A percentile compares a stretch with the other conserved stretches of the same genome.
Conservation (phyloP, 92 coral and sea anemone genomes). For the Epizoanthus ramosus region DNA sequence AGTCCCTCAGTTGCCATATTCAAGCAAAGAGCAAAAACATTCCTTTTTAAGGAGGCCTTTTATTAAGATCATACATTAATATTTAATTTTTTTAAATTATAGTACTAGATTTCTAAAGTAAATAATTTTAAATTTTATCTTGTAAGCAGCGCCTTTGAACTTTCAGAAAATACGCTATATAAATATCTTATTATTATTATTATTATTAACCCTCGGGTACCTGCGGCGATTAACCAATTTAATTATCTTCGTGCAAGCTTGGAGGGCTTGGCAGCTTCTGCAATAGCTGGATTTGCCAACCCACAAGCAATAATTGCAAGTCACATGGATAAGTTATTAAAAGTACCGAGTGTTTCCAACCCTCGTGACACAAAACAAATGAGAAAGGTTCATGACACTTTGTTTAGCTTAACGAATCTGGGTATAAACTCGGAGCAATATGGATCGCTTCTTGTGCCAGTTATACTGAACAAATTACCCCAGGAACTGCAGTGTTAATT, state of each 20-base stretch:
- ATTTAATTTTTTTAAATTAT: too few relatives aligned
- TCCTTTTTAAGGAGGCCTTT: too few relatives aligned
- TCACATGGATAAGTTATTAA: constrained; percentile 2
- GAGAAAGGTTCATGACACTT: neutral
- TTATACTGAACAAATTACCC: constrained; percentile 50
- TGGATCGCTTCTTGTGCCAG: constrained; percentile 43
- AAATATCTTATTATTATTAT: too few relatives aligned
- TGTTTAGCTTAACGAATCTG: constrained; percentile 24
- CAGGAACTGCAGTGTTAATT: constrained; percentile 43
- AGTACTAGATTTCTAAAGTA: too few relatives aligned
- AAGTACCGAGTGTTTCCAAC: neutral
- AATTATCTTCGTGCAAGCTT: neutral
- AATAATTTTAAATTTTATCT: too few relatives aligned
- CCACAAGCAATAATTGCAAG: neutral
- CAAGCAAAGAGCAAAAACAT: too few relatives aligned
- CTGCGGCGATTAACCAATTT: neutral
- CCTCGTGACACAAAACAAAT: neutral
- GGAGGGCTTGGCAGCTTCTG: constrained; percentile 7
- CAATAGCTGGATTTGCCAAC: neutral
- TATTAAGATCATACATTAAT: too few relatives aligned
- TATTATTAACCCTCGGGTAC: too few relatives aligned
- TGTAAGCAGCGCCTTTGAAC: too few relatives aligned
- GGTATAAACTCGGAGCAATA: constrained; percentile 48
- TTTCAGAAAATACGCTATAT: too few relatives aligned
- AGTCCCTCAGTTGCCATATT: too few relatives aligned